Percentiles rank a stretch among this genome's conserved stretches.
phyloP scores from a whole-genome alignment of 2,797 vertebrate species.

The Tapera naevia region DNA sequence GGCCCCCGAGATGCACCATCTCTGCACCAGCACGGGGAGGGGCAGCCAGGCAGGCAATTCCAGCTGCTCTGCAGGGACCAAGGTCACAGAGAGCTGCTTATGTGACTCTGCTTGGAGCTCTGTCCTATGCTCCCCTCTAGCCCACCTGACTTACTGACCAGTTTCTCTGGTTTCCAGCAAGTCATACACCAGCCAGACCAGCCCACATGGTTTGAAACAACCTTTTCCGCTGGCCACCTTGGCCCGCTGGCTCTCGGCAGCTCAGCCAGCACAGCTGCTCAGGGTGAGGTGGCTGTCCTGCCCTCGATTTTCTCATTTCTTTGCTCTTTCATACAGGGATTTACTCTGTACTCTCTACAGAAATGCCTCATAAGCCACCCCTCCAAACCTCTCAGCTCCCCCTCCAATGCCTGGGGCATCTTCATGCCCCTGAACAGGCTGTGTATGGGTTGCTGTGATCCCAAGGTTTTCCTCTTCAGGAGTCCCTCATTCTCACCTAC shows the following conservation, averaged over 20 bases:
- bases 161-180: not conserved
- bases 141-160: not conserved
- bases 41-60: not conserved
- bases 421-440: not conserved
- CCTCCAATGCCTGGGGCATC: not conserved
- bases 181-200: not conserved
- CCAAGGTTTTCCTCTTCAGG: not conserved
- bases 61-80: not conserved
- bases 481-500: not conserved
- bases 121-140: not conserved
- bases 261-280: not conserved
- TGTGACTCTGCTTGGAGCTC: not conserved
- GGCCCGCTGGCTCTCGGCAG: not conserved
- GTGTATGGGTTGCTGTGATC: not conserved
- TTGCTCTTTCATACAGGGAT: not conserved
- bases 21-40: not conserved
- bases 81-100: not conserved
- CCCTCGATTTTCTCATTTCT: not conserved
- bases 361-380: not conserved
- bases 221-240: not conserved
- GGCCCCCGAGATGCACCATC: not conserved
- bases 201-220: not conserved
- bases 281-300: not conserved
- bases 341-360: not conserved
- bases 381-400: not conserved